A percentile compares a stretch with the other conserved stretches of the same genome.
Conservation (phyloP, 2,113 vertebrate species). For the Alces alces region DNA sequence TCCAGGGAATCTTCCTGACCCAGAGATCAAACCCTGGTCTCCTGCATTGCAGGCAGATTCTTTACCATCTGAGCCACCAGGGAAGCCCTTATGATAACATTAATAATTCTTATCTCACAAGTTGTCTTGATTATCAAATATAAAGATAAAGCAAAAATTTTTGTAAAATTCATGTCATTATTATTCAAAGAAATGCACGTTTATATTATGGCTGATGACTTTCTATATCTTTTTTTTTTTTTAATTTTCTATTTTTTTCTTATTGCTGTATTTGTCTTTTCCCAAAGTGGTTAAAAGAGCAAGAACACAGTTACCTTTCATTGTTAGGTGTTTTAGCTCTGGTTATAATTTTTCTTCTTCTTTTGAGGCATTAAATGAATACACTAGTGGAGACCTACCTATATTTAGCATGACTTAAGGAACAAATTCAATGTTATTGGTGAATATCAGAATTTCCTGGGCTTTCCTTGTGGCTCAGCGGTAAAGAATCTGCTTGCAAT, state of each 20-base stretch:
- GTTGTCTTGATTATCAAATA: not conserved
- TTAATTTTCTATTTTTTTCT: not conserved
- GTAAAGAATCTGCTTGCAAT: not conserved
- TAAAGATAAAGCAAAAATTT: not conserved
- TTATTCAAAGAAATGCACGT: not conserved
- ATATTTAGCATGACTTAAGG: not conserved
- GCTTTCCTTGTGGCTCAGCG: not conserved
- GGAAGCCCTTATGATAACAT: not conserved
- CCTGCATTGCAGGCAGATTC: not conserved
- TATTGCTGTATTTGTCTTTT: not conserved
- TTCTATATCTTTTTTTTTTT: not conserved
- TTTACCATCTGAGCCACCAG: not conserved
- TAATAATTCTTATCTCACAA: not conserved
- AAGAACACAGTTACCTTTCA: not conserved
- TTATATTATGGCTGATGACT: not conserved
- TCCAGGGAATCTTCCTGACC: not conserved
- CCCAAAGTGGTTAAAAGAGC: not conserved
- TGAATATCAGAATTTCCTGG: not conserved
- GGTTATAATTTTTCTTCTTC: not conserved
- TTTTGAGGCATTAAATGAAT: conserved; percentile 4
- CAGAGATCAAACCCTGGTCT: not conserved
- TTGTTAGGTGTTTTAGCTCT: not conserved
- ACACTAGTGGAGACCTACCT: not conserved
- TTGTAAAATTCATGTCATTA: not conserved
- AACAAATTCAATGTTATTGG: not conserved